phyloP scores from a whole-genome alignment of 2,797 vertebrate species.

The Ispidina lecontei region DNA sequence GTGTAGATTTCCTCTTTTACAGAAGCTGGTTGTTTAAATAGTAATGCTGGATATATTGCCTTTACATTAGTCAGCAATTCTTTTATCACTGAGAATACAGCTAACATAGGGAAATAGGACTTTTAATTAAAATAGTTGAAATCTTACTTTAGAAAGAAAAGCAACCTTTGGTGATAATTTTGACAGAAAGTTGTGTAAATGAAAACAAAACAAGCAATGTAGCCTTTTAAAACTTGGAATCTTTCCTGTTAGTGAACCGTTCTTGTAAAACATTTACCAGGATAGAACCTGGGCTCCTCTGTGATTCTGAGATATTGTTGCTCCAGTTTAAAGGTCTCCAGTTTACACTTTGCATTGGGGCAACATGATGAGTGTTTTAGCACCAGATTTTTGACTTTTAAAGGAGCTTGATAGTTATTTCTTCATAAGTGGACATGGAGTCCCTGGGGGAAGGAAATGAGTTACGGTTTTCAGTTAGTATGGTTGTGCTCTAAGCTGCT shows the following conservation, averaged over 20 bases:
- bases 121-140: background rate
- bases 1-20: background rate
- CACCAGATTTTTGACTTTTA: background rate
- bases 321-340: background rate
- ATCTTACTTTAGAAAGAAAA: background rate
- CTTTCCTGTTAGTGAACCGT: background rate
- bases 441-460: background rate
- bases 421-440: background rate
- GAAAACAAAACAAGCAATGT: background rate
- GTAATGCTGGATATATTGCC: background rate
- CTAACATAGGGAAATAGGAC: background rate
- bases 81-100: background rate
- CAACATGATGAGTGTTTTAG: background rate
- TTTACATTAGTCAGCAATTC: background rate
- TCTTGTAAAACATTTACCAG: background rate
- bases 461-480: background rate
- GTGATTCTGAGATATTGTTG: background rate
- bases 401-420: background rate
- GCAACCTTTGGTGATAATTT: background rate
- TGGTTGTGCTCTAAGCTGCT: background rate
- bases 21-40: background rate
- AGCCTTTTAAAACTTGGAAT: background rate
- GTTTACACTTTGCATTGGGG: background rate
- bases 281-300: background rate
- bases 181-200: background rate